A percentile compares a stretch with the other conserved stretches of the same genome.
phyloP scores from a whole-genome alignment of 2,797 vertebrate genomes.

The Leptodactylus fallax region DNA sequence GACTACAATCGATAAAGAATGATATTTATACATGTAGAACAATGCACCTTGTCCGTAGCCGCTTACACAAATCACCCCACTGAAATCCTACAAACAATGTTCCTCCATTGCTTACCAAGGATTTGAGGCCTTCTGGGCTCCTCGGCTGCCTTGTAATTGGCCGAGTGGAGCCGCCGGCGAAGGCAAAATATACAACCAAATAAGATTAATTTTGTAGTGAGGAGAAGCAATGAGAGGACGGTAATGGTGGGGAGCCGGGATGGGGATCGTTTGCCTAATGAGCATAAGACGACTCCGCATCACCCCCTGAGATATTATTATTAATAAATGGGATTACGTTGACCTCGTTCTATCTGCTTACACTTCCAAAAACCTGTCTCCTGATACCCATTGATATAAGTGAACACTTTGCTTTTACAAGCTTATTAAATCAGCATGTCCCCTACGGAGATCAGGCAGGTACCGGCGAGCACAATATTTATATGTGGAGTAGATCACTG shows the following conservation, averaged over 20 bases:
- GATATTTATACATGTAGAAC: background rate
- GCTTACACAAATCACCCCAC: background rate
- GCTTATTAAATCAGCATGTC: slow-evolving; percentile 48
- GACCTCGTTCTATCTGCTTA: slow-evolving; percentile 59
- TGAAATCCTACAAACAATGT: background rate
- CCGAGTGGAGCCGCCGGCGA: slow-evolving; percentile 26
- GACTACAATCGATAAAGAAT: background rate
- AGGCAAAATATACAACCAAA: slow-evolving; percentile 25
- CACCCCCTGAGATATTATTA: slow-evolving; percentile 49
- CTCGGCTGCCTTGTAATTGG: slow-evolving; percentile 8
- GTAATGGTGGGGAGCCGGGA: slow-evolving; percentile 18
- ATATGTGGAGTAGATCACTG: background rate
- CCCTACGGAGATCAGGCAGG: slow-evolving; percentile 30
- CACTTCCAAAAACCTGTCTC: slow-evolving; percentile 49
- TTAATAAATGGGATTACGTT: slow-evolving; percentile 55
- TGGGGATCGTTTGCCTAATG: slow-evolving; percentile 53
- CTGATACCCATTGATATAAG: slow-evolving; percentile 40
- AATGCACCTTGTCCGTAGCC: background rate
- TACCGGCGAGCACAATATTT: background rate
- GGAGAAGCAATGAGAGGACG: slow-evolving; percentile 7
- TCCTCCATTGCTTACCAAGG: background rate
- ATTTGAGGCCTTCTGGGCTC: background rate
- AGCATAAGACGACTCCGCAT: slow-evolving; percentile 36
- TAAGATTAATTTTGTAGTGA: slow-evolving; percentile 33
- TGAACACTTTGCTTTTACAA: slow-evolving; percentile 45